phyloP scores from a whole-genome alignment of 2,797 vertebrate genomes.

The Poeciliopsis presidionis region DNA sequence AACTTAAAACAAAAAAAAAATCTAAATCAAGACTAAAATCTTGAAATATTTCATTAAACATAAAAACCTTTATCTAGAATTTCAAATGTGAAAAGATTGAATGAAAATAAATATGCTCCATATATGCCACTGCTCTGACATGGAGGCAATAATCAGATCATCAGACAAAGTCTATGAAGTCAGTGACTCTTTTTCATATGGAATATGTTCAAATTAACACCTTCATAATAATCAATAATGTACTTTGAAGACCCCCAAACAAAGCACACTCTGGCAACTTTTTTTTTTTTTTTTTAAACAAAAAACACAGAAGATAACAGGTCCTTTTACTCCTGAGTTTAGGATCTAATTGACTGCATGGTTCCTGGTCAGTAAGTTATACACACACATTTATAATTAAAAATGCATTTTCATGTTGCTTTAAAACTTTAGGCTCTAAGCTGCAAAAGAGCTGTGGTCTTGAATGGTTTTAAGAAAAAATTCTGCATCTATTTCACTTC shows the following conservation, averaged over 20 bases:
- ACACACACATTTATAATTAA: background rate
- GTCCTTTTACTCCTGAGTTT: background rate
- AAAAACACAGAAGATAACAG: background rate
- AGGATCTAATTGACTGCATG: background rate
- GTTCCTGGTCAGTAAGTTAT: background rate
- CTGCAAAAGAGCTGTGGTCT: background rate
- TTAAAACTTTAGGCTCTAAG: background rate
- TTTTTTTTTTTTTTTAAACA: background rate
- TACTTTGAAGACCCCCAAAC: background rate
- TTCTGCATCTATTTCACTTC: background rate
- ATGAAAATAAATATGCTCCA: background rate
- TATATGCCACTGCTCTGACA: no score
- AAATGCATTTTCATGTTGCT: background rate
- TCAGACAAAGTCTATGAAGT: no score
- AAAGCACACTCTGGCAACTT: background rate
- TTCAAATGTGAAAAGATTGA: background rate
- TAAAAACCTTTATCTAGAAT: background rate
- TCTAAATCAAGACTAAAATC: background rate
- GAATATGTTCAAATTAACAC: background rate
- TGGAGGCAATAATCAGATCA: no score
- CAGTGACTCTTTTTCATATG: no score
- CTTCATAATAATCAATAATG: background rate
- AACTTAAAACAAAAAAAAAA: background rate
- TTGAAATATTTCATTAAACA: background rate
- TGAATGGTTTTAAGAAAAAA: background rate